Base-by-base conservation (phyloP, 1,140 invertebrate species). In the Marisa cornuarietis region DNA sequence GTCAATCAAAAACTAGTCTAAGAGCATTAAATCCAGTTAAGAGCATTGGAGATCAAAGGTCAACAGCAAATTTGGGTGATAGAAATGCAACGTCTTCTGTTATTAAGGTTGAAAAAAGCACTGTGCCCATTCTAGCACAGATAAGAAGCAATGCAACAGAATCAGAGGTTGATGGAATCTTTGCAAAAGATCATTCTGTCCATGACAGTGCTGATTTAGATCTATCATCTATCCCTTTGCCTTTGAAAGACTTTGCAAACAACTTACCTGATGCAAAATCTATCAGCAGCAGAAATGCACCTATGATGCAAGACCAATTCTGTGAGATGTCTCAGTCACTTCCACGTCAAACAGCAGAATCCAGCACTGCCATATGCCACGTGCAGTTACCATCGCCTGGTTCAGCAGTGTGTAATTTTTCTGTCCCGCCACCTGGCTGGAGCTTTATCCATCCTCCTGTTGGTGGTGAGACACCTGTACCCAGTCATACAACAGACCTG, bases 111-210 rank as follows among this genome's bases (percentile, higher is more conserved):
- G 65, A 68, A 68, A 11, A 11, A 68, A n/a, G 22, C 63, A 68
- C 63, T 0, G 63, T 66, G 2, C 42, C 76, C 42, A 54, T 77
- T 49, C 63, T 77, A 65, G 22, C 31, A 24, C 76, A 77, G 76
- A 77, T 69, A 42, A 31, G 76, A 42, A 42, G 66, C 42, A 66
- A 42, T 22, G 16, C n/a, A 76, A 58, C 42, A 11, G 61, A 26
- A 63, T 18, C 71, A 22, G 51, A 18, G 54, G 24, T 13, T 22
- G 18, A 14, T 22, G 71, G 49, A 13, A 24, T 24, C 51, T n/a
- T 20, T 14, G 51, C 13, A 52, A 54, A 51, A 42, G 31, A 71
- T 71, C 51, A 13, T 24, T 54, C 24, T 54, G 20, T 20, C 20
- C 49, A 49, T 54, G 54, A 6, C 51, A 52, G 24, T 0, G 49